These are phyloP conservation scores for Pararge aegeria DNA, from an alignment of 1,140 invertebrate species.

Conservation along the genomic window DNA sequence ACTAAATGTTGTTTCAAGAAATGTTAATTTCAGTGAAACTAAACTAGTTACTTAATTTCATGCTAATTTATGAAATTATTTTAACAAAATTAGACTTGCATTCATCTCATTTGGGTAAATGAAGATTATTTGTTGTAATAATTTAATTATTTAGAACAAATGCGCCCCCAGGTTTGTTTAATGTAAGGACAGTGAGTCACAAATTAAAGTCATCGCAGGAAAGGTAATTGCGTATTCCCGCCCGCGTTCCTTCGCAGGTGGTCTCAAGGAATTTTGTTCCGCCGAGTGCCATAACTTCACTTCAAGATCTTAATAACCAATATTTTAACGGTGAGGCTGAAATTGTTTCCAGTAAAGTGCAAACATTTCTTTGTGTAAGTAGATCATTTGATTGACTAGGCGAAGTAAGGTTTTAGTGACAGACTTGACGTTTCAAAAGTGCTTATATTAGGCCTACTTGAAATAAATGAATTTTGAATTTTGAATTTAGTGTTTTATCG, in stretches of 20 bases:
- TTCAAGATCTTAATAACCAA: slow-evolving; percentile 38
- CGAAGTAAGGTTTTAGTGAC: no score
- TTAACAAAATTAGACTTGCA: background rate
- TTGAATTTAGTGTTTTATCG: no score
- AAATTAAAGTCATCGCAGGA: slow-evolving; percentile 36
- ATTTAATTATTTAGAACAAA: slow-evolving; percentile 16
- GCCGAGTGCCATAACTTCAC: slow-evolving; percentile 39
- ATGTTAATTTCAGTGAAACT: no score
- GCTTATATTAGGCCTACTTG: no score
- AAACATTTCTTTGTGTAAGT: slow-evolving; percentile 10
- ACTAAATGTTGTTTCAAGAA: no score
- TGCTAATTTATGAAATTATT: background rate
- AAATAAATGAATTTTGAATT: no score
- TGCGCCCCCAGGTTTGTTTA: slow-evolving; percentile 19
- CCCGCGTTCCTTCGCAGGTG: slow-evolving; percentile 39
- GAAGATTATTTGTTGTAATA: slow-evolving; percentile 7
- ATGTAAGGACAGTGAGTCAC: slow-evolving; percentile 31
- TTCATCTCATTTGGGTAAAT: background rate
- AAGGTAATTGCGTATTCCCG: slow-evolving; percentile 42
- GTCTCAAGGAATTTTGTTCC: slow-evolving; percentile 33
- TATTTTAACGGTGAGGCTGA: slow-evolving; percentile 34
- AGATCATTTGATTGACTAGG: no score
- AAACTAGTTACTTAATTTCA: background rate
- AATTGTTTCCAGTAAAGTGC: slow-evolving; percentile 31
- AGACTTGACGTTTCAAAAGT: no score